Evolutionary conservation across 1,140 invertebrate genomes (phyloP).

Genomic region (Drosophila nigromelanica): DNA sequence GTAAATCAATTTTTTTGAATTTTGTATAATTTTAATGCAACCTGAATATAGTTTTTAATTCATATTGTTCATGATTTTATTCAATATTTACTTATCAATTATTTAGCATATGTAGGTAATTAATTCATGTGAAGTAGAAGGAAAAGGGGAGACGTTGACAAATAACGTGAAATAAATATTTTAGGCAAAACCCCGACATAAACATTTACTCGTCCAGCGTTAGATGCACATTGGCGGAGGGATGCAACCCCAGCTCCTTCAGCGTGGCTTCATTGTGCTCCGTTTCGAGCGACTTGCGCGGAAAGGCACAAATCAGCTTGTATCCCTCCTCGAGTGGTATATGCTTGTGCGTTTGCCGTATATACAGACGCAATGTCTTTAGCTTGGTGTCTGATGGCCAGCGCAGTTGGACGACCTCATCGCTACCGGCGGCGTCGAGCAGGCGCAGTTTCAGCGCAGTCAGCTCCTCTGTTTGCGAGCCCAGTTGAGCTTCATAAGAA

Average conservation of each 20-base stretch:
- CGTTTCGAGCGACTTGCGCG: conserved; percentile 70
- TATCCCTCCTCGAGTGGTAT: conserved; percentile 72
- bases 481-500: conserved; percentile 73
- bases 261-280: conserved; percentile 68
- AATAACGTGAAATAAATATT: conserved; percentile 55
- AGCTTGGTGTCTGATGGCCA: conserved; percentile 81
- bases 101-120: conserved; percentile 31
- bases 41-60: neutral
- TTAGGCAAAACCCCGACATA: conserved; percentile 1
- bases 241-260: conserved; percentile 79
- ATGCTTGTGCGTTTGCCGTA: conserved; percentile 76
- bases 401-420: conserved; percentile 77
- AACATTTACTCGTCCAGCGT: conserved; percentile 71
- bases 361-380: conserved; percentile 69
- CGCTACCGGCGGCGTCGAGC: conserved; percentile 62
- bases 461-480: conserved; percentile 54
- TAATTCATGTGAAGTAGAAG: conserved; percentile 29
- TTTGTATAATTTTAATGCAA: neutral
- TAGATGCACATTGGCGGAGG: conserved; percentile 80
- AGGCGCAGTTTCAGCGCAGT: conserved; percentile 73
- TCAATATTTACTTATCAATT: conserved; percentile 30
- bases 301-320: conserved; percentile 81
- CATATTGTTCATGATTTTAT: conserved; percentile 20
- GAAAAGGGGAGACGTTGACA: conserved; percentile 36
- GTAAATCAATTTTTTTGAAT: conserved; percentile 2